These are phyloP conservation scores for Nemopilema nomurai DNA, from an alignment of 30 jellyfish, hydroid and myxozoan species.

Conservation along the genomic window DNA sequence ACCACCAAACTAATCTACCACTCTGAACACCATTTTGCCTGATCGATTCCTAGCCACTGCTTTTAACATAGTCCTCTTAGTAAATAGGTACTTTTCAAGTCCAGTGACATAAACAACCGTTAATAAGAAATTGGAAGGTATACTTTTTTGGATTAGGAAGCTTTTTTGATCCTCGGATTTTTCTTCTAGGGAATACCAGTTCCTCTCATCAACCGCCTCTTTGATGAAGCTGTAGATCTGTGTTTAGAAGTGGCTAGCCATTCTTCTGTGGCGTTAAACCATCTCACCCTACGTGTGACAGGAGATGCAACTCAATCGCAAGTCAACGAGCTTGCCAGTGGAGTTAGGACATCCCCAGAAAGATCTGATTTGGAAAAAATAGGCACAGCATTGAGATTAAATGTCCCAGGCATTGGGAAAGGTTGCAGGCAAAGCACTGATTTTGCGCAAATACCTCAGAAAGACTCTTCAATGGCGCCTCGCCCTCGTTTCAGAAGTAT, in stretches of 20 bases:
- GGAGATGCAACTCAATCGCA: background rate
- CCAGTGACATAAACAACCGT: too few relatives aligned
- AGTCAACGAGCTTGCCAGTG: background rate
- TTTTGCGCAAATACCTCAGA: background rate
- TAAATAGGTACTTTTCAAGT: too few relatives aligned
- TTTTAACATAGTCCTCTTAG: too few relatives aligned
- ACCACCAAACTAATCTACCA: too few relatives aligned
- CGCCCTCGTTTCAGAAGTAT: background rate
- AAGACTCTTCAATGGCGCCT: background rate
- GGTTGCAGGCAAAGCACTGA: background rate
- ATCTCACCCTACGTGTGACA: background rate
- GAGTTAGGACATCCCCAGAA: background rate
- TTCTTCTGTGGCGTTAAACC: background rate
- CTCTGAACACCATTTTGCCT: too few relatives aligned
- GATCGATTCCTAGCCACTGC: too few relatives aligned
- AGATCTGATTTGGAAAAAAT: background rate
- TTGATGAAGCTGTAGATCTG: slow-evolving; percentile 40
- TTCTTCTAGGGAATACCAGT: slow-evolving; percentile 40
- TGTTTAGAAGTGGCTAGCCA: slow-evolving; percentile 23
- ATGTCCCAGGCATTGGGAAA: background rate
- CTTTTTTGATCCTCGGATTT: background rate
- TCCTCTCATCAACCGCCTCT: slow-evolving; percentile 35
- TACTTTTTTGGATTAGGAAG: too few relatives aligned
- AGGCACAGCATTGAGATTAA: background rate
- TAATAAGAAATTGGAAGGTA: too few relatives aligned